These are phyloP conservation scores for Greenwoodochromis staneri DNA, from an alignment of 2,113 vertebrate species.

Conservation along the genomic window DNA sequence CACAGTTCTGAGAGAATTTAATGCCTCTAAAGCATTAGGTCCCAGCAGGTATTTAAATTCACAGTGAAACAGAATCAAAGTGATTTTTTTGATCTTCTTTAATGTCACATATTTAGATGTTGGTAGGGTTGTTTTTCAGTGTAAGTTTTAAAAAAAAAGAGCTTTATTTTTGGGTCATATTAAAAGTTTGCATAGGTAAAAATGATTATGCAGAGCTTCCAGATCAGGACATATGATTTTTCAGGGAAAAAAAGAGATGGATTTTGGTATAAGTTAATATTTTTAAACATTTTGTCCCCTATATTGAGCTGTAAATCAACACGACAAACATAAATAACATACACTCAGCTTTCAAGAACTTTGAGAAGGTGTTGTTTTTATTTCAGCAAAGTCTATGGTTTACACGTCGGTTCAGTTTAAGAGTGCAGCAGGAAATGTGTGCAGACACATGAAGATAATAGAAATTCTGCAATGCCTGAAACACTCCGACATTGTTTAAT, in stretches of 20 bases:
- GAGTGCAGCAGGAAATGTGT: background rate
- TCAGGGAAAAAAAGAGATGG: background rate
- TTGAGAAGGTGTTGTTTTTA: background rate
- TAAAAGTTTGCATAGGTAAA: background rate
- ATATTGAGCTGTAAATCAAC: background rate
- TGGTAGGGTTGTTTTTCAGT: background rate
- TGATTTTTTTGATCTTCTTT: background rate
- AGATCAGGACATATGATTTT: background rate
- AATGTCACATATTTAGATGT: background rate
- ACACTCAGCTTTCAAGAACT: background rate
- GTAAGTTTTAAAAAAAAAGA: background rate
- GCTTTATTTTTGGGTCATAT: background rate
- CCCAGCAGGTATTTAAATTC: background rate
- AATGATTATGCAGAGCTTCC: background rate
- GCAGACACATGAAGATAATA: background rate
- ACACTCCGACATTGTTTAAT: background rate
- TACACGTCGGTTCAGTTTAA: background rate
- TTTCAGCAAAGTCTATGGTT: background rate
- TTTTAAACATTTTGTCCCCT: background rate
- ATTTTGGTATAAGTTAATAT: background rate
- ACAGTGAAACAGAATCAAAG: background rate
- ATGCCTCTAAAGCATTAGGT: background rate
- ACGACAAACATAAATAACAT: background rate
- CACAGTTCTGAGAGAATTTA: background rate
- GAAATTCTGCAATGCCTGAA: background rate